These are phyloP conservation scores for Drosophila limbata DNA, from an alignment of 2,888 invertebrate species.

Conservation along the genomic window DNA sequence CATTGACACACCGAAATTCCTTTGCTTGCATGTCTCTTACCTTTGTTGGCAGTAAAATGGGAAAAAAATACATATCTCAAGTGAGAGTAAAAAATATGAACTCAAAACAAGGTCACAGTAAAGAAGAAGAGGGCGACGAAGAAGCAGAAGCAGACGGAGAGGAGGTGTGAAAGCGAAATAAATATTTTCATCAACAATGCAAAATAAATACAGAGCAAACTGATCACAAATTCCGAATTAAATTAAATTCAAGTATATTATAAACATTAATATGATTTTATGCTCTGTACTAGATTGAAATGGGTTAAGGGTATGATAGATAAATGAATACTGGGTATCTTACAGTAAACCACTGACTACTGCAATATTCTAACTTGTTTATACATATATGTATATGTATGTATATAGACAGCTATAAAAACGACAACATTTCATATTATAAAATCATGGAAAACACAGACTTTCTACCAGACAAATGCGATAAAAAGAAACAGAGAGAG, in stretches of 20 bases:
- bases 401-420: conserved; percentile 1
- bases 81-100: conserved; percentile 25
- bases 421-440: conserved; percentile 11
- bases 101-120: conserved; percentile 43
- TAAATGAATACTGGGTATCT: not conserved
- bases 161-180: conserved; percentile 38
- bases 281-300: not conserved
- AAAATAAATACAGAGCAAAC: conserved; percentile 2
- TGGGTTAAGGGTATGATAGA: not conserved
- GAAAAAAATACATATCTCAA: conserved; percentile 10
- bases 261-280: not conserved
- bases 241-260: conserved; percentile 12
- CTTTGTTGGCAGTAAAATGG: not conserved
- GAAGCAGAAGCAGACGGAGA: not conserved
- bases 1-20: conserved; percentile 14
- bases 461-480: conserved; percentile 35
- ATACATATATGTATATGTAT: too few relatives aligned
- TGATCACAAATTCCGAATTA: conserved; percentile 15
- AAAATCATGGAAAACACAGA: conserved; percentile 21
- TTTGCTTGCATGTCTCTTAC: conserved; percentile 9
- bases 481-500: not conserved
- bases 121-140: conserved; percentile 2
- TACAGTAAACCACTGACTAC: not conserved
- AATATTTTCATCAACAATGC: conserved; percentile 43
- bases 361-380: not conserved